These are phyloP conservation scores for Amia ocellicauda DNA, from an alignment of 2,113 vertebrate species.

Conservation along the genomic window DNA sequence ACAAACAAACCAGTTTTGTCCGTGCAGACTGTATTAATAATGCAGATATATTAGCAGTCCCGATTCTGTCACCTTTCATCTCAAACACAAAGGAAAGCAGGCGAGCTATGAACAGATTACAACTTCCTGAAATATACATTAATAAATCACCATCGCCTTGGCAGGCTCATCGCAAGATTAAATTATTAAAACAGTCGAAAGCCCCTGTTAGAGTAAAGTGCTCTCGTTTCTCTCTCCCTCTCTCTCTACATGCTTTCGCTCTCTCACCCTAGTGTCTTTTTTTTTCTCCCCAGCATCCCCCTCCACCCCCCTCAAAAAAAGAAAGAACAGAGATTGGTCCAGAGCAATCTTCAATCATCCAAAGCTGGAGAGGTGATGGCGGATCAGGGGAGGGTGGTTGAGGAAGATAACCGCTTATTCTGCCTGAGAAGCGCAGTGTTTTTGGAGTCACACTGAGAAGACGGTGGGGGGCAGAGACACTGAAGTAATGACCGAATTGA, in stretches of 20 bases:
- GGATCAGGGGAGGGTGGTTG: no score
- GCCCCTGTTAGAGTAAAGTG: slow-evolving; percentile 21
- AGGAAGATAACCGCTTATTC: background rate
- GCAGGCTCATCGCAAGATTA: slow-evolving; percentile 34
- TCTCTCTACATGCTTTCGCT: slow-evolving; percentile 9
- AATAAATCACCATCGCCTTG: slow-evolving; percentile 39
- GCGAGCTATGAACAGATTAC: slow-evolving; percentile 43
- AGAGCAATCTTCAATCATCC: no score
- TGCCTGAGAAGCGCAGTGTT: background rate
- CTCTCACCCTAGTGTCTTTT: slow-evolving; percentile 38
- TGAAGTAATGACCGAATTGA: no score
- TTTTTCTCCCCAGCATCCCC: no score
- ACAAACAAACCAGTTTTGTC: background rate
- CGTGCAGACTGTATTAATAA: slow-evolving; percentile 40
- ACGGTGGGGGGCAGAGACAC: slow-evolving; percentile 18
- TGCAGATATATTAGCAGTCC: slow-evolving; percentile 40
- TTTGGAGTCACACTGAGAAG: slow-evolving; percentile 24
- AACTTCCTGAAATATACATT: slow-evolving; percentile 48
- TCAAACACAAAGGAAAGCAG: slow-evolving; percentile 39
- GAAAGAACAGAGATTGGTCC: no score
- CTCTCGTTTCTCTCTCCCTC: slow-evolving; percentile 25
- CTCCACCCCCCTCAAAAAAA: no score
- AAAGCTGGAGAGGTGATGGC: no score
- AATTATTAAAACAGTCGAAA: slow-evolving; percentile 43
- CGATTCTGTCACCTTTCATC: slow-evolving; percentile 46